These are phyloP conservation scores for Peromyscus maniculatus DNA, from an alignment of 2,113 vertebrate genomes.

Conservation along the genomic window DNA sequence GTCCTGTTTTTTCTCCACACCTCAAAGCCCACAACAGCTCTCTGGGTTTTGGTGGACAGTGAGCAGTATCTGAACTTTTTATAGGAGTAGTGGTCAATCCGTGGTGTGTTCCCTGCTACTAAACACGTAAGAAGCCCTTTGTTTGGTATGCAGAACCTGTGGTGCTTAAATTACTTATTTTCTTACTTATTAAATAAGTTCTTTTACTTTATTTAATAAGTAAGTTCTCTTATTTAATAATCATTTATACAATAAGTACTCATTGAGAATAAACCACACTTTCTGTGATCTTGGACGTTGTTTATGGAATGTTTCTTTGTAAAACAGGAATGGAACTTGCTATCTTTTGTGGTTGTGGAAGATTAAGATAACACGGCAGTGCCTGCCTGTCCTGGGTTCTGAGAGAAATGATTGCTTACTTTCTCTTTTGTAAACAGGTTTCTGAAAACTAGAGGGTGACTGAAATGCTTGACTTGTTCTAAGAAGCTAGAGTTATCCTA, in stretches of 20 bases:
- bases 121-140: background rate
- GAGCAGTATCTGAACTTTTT: conserved; percentile 20
- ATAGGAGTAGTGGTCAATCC: background rate
- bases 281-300: background rate
- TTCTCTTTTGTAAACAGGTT: conserved; percentile 52
- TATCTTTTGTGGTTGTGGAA: conserved; percentile 16
- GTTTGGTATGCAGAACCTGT: background rate
- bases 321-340: conserved; percentile 29
- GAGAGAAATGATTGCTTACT: background rate
- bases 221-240: background rate
- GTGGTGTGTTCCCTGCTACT: background rate
- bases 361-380: background rate
- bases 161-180: conserved; percentile 22
- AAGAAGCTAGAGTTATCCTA: background rate
- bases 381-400: background rate
- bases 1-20: background rate
- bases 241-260: background rate
- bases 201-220: too few species aligned
- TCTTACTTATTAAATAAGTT: background rate
- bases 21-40: background rate
- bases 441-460: background rate
- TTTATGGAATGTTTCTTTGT: conserved; percentile 41
- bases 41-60: background rate
- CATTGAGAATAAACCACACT: conserved; percentile 15
- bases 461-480: background rate